phyloP scores from a whole-genome alignment of 2,113 vertebrate species.

The Thymallus thymallus region DNA sequence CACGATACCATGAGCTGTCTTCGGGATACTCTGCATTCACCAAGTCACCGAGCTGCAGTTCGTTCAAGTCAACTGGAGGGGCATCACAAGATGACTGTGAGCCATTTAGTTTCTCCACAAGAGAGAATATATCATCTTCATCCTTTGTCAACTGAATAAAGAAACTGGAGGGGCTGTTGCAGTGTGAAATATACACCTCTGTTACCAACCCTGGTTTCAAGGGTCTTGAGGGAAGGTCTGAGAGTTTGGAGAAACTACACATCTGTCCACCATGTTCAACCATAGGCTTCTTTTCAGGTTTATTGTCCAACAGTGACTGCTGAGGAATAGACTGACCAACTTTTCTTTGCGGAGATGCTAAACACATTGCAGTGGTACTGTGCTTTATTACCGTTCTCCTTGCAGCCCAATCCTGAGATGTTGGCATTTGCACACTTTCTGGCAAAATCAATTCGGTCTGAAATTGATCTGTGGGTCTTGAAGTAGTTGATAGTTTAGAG shows the following conservation, averaged over 20 bases:
- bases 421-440: neutral
- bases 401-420: neutral
- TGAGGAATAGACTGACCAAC: neutral
- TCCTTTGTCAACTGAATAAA: conserved; percentile 79
- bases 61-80: conserved; percentile 36
- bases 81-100: conserved; percentile 5
- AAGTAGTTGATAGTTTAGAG: neutral
- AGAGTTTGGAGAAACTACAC: conserved; percentile 43
- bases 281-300: neutral
- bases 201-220: conserved; percentile 67
- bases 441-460: no score
- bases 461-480: neutral
- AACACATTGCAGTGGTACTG: neutral
- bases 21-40: conserved; percentile 77
- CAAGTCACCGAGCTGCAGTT: conserved; percentile 70
- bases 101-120: conserved; percentile 73
- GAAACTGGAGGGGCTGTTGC: conserved; percentile 74
- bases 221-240: conserved; percentile 59
- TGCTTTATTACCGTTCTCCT: neutral
- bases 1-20: conserved; percentile 78
- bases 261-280: conserved; percentile 10
- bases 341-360: neutral
- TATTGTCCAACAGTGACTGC: neutral
- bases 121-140: conserved; percentile 62
- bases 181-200: conserved; percentile 74